These are phyloP conservation scores for Calyptomena viridis DNA, from an alignment of 2,113 vertebrate genomes.

Conservation along the genomic window DNA sequence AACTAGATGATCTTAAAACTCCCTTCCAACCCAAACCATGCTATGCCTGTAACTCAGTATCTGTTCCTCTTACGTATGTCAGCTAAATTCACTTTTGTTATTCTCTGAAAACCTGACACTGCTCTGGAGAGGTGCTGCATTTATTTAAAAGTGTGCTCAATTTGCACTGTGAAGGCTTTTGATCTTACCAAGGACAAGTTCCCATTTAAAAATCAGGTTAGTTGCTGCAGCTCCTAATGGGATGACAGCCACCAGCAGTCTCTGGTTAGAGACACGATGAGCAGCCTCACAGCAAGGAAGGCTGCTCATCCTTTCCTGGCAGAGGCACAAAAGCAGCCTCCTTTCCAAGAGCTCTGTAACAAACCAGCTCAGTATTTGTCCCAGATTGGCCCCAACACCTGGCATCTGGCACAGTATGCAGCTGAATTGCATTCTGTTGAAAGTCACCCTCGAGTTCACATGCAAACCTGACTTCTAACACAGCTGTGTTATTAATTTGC, in stretches of 20 bases:
- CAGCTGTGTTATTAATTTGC: slow-evolving; percentile 51
- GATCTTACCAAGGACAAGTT: not conserved
- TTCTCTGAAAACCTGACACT: not conserved
- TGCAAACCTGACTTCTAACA: not conserved
- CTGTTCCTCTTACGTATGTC: not conserved
- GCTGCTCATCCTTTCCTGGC: not conserved
- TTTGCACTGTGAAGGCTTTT: not conserved
- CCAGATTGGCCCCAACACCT: not conserved
- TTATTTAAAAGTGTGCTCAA: not conserved
- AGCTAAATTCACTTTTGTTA: not conserved
- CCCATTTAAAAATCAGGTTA: not conserved
- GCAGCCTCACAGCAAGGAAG: not conserved
- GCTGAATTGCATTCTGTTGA: slow-evolving; percentile 35
- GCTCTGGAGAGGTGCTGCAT: not conserved
- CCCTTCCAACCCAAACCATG: not conserved
- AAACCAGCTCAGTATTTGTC: slow-evolving; percentile 5
- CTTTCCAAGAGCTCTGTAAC: not conserved
- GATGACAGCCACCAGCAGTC: not conserved
- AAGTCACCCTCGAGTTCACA: slow-evolving; percentile 31
- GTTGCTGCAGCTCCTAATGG: not conserved
- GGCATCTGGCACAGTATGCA: not conserved
- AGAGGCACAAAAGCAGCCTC: not conserved
- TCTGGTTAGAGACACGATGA: not conserved
- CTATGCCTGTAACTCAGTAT: not conserved
- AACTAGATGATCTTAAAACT: not conserved